Conservation (phyloP, 2,113 vertebrate genomes). For the Mustelus asterias region DNA sequence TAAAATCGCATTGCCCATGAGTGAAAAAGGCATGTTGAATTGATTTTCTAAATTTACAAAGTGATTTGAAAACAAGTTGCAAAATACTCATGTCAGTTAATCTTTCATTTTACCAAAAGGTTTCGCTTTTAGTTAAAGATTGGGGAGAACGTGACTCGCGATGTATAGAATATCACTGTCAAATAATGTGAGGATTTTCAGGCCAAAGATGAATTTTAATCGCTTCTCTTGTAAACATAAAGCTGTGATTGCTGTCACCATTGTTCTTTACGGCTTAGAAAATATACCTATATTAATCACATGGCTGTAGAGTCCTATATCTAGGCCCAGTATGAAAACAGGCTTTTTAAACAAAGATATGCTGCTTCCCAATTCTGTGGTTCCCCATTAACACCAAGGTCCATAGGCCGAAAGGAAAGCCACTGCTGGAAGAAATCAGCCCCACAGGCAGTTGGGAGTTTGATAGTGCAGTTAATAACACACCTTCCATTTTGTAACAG, state of each 20-base stretch:
- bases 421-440: not conserved
- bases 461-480: not conserved
- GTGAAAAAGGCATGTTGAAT: not conserved
- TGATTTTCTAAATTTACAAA: too few relatives aligned
- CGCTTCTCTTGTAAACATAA: not conserved
- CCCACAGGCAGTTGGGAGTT: not conserved
- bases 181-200: not conserved
- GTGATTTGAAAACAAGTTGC: not conserved
- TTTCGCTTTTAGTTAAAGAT: not conserved
- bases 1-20: not conserved
- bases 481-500: not conserved
- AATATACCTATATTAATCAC: not conserved
- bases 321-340: too few relatives aligned
- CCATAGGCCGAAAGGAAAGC: not conserved
- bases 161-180: not conserved
- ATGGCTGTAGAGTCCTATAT: not conserved
- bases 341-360: not conserved
- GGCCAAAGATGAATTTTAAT: not conserved
- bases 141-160: not conserved
- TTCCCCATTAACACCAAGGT: not conserved
- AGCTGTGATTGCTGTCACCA: not conserved
- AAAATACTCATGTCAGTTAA: too few relatives aligned
- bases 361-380: not conserved
- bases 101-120: too few relatives aligned
- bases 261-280: not conserved